Evolutionary conservation across 2,797 vertebrate species (phyloP), one percentile per base, ranked within the genome.

Genomic region (Halcyon chelicuti): DNA sequence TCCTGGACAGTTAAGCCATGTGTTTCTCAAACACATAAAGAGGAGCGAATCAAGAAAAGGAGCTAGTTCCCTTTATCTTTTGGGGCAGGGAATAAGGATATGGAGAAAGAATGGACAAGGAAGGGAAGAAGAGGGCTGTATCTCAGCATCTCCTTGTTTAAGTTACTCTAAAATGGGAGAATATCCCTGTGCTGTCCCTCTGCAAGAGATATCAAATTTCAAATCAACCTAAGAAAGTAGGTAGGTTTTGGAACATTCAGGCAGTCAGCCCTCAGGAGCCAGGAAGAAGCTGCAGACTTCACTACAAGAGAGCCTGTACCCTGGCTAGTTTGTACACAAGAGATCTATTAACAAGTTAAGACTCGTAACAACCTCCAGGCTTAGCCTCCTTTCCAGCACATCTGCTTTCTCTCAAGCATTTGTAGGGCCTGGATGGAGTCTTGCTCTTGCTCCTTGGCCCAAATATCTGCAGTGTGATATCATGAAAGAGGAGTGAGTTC

Each of bases 391-490:
- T 75, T 60, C 37, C 42, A 72, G 37, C 3, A 2, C 13, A 16
- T 16, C 8, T n/a, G 15, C 15, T 49, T 63, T 78, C 35, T 44
- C n/a, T 76, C 29, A 61, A 18, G 25, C 28, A 28, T 61, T 33
- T 76, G 26, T 49, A 67, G 31, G 57, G 5, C 10, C 47, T 25
- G 22, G 14, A 57, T 11, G 0, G 0, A 58, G 19, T 22, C 39
- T 92, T 76, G 44, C 7, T 57, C 4, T 88, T 68, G 12, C 10
- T 51, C 8, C 26, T 91, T 71, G 26, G 15, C 14, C 26, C 35
- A 58, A 46, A 49, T 28, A 6, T n/a, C 39, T 65, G 37, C 46
- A 83, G 31, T 31, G 28, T 47, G 55, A 88, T 31, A 79, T 65
- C 19, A 76, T 82, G 25, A 33, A 68, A 73, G 11, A 73, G 7